Evolutionary conservation across 2,797 vertebrate species (phyloP).

Genomic region (Dromococcyx pavoninus): DNA sequence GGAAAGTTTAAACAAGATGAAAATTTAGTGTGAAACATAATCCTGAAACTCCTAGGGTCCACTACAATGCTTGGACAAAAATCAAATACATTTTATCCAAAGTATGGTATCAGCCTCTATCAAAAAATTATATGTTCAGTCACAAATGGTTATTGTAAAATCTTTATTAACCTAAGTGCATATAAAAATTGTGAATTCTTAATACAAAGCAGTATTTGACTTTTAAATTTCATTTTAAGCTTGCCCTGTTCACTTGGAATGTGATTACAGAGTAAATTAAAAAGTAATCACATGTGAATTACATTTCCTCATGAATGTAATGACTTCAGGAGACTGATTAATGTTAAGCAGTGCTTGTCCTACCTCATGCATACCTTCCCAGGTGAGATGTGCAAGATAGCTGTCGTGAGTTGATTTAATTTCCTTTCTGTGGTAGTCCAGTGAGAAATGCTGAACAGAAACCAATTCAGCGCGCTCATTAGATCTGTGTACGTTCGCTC

Average conservation of each 20-base stretch:
- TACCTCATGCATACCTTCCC: constrained; percentile 74
- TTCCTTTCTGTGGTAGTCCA: constrained; percentile 75
- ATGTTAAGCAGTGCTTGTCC: constrained; percentile 83
- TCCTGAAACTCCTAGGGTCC: constrained; percentile 54
- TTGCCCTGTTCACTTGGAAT: constrained; percentile 86
- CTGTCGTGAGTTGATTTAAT: constrained; percentile 81
- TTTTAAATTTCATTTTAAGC: constrained; percentile 93
- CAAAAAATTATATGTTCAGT: constrained; percentile 76
- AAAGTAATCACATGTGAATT: constrained; percentile 88
- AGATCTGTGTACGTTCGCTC: constrained; percentile 50
- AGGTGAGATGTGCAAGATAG: constrained; percentile 79
- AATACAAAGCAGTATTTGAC: constrained; percentile 88
- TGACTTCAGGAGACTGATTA: constrained; percentile 86
- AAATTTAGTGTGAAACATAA: constrained; percentile 42
- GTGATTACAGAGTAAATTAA: constrained; percentile 91
- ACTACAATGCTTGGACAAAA: constrained; percentile 54
- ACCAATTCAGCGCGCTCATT: constrained; percentile 64
- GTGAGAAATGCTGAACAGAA: constrained; percentile 69
- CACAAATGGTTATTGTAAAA: constrained; percentile 83
- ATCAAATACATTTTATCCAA: constrained; percentile 64
- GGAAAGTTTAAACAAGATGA: constrained; percentile 53
- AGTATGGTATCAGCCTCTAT: constrained; percentile 64
- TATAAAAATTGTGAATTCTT: constrained; percentile 84
- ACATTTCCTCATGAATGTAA: constrained; percentile 90
- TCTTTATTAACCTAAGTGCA: constrained; percentile 84